Evolutionary conservation across 1,140 invertebrate genomes (phyloP), one percentile per base, ranked within the genome.

Genomic region (Vollenhovia emeryi): DNA sequence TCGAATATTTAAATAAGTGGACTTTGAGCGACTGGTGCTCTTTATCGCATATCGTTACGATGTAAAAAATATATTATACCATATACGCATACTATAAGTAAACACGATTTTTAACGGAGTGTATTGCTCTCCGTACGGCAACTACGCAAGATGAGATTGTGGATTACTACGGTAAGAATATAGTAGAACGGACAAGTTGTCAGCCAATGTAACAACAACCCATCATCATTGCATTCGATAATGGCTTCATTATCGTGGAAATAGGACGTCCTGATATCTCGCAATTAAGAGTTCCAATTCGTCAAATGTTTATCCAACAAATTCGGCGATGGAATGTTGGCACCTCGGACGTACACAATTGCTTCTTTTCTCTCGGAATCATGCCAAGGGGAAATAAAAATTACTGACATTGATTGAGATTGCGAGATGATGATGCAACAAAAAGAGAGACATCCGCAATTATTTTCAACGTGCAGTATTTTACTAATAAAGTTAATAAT

Each of bases 261-360:
- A 62, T 36, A 75, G 13, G 55, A 62, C 13, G 6, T 57, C n/a
- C 43, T 82, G 43, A 45, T 9, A 18, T 71, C 40, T 64, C 13
- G 18, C 48, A 48, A 66, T 76, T 48, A 43, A 21, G 18, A 52
- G 30, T 73, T 7, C 30, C 21, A 73, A 27, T 75, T 60, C 52
- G 3, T 30, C 36, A 68, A 64, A 71, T 79, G 21, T 82, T 80
- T 40, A 36, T 15, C 62, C 27, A 84, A 79, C 59, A 76, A 85
- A 43, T 80, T 80, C n/a, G 2, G 43, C 45, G 15, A 27, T 43
- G 45, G 43, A 60, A 86, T 30, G 30, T 80, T 33, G 45, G n/a
- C 62, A 45, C 15, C 0, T 57, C 9, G 48, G 1, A 33, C 21
- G 21, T 21, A 33, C 1, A 40, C n/a, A 36, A 64, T 24, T 50